Evolutionary conservation across 2,113 vertebrate species (phyloP), one percentile per base, ranked within the genome.

Genomic region (Ictalurus punctatus): DNA sequence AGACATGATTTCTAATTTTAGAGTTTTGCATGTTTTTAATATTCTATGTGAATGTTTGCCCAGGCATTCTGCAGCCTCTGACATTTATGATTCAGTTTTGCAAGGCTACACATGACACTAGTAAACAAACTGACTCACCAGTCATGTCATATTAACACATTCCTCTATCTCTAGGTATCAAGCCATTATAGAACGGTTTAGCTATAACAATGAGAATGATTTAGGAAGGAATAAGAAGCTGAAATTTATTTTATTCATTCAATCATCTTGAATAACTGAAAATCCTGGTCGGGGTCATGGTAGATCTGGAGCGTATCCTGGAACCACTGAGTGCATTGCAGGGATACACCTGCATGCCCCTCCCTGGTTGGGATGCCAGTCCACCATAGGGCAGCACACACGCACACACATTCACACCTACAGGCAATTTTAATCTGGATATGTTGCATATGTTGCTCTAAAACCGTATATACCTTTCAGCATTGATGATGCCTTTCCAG

Each of bases 31-130:
- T 91, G 83, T 88, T 88, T 85, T 92, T 90, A 88, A 80, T 65
- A 85, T 87, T 0, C 88, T 88, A 89, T 91, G 63, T 89, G 80
- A 71, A 81, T 84, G 25, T 25, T 54, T 23, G 86, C 90, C 90
- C 91, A 59, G 91, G 54, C 90, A 90, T 92, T 91, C 86, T 37
- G 86, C 90, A 95, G 91, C 92, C 90, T 90, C 85, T 95, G 94
- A 95, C 95, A 95, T 95, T 95, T 95, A 95, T 94, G 94, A 95
- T 93, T 95, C 94, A 94, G 91, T 91, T 90, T 86, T 93, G 84
- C 14, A 89, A 87, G 90, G 93, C 91, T 73, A 88, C 91, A 91
- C 89, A 85, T 89, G 90, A 92, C 79, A 91, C 91, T 85, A 86
- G 86, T 89, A 90, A 94, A 93, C 91, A 93, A 25, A 82, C 69